These are phyloP conservation scores for Fragum sueziense DNA, from an alignment of 2,888 invertebrate species.

Conservation along the genomic window DNA sequence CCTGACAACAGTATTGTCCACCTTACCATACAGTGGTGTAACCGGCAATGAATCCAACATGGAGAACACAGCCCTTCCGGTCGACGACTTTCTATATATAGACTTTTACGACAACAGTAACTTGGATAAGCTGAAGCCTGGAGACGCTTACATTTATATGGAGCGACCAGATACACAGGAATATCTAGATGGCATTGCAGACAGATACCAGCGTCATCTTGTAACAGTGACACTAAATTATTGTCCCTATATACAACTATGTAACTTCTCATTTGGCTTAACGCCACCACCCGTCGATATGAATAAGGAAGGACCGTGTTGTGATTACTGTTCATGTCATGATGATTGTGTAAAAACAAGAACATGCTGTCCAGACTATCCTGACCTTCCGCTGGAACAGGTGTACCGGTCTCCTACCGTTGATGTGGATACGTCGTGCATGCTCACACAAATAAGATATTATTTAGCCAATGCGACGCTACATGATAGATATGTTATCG, in stretches of 20 bases:
- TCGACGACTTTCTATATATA: not conserved
- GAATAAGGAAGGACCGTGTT: not conserved
- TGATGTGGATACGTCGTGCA: not conserved
- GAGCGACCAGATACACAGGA: not conserved
- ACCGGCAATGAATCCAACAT: not conserved
- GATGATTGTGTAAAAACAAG: conserved; percentile 6
- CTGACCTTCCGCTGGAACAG: not conserved
- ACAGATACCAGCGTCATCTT: not conserved
- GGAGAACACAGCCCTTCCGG: not conserved
- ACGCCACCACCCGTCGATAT: too few relatives aligned
- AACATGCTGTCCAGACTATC: conserved; percentile 27
- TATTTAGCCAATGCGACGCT: not conserved
- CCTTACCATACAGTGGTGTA: too few relatives aligned
- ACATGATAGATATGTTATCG: not conserved
- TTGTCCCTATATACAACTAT: conserved; percentile 21
- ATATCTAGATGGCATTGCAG: conserved; percentile 1
- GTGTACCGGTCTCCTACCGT: not conserved
- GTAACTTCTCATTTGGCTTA: conserved; percentile 9
- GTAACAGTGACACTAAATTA: not conserved
- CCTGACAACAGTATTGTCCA: too few relatives aligned
- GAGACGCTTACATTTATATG: not conserved
- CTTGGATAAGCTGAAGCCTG: not conserved
- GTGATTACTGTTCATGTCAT: conserved; percentile 10
- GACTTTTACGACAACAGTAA: not conserved
- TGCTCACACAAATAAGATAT: not conserved